Conservation (phyloP, 2,797 vertebrate genomes). For the Danio aesculapii region DNA sequence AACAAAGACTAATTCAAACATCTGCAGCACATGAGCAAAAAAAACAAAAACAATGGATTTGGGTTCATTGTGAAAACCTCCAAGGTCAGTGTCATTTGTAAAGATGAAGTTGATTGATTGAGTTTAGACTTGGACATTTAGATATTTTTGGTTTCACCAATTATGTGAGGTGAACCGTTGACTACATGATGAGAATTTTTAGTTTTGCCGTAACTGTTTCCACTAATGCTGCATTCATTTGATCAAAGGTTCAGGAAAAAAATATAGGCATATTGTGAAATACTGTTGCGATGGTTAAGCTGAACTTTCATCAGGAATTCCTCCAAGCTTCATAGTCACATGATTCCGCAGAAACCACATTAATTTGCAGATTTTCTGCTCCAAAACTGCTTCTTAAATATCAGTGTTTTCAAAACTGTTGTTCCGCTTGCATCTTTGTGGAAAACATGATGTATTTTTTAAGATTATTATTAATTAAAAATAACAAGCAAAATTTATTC, state of each 20-base stretch:
- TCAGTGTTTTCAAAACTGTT: too few relatives aligned
- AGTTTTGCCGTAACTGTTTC: background rate
- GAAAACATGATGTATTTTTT: background rate
- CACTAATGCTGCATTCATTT: background rate
- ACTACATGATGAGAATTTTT: too few relatives aligned
- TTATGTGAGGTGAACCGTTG: background rate
- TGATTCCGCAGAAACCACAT: background rate
- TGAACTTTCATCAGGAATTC: background rate
- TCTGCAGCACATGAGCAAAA: background rate
- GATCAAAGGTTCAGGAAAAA: background rate
- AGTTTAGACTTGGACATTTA: background rate
- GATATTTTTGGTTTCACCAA: background rate
- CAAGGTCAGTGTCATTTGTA: background rate
- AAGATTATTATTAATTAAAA: too few relatives aligned
- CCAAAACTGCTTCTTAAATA: background rate
- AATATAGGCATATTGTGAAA: background rate
- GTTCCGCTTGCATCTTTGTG: background rate
- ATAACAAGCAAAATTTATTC: too few relatives aligned
- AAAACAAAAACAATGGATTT: background rate
- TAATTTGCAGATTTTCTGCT: background rate
- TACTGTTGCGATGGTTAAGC: background rate
- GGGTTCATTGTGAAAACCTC: background rate
- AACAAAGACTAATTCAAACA: slow-evolving; percentile 24
- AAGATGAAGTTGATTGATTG: background rate
- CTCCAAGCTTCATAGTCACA: background rate